Conservation (phyloP, 2,113 vertebrate genomes). For the Vimba vimba region DNA sequence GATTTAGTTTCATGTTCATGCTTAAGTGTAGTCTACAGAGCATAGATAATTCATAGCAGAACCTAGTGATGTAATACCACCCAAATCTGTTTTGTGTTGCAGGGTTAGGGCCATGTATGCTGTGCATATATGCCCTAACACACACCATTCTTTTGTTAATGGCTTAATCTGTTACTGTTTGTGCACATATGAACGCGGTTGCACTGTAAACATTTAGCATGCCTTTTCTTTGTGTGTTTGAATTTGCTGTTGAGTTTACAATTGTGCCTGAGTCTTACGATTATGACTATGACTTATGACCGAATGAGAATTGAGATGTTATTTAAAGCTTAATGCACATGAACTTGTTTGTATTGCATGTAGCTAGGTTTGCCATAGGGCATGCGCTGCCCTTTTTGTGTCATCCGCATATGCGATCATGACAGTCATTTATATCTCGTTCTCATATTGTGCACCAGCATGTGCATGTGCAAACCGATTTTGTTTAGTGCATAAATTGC, state of each 20-base stretch:
- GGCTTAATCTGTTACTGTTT: constrained; percentile 48
- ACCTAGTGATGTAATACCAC: constrained; percentile 57
- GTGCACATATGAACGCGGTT: constrained; percentile 2
- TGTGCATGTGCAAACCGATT: neutral
- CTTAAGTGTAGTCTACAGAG: constrained; percentile 48
- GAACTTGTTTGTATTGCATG: neutral
- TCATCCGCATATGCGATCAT: neutral
- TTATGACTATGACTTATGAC: constrained; percentile 2
- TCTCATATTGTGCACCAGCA: neutral
- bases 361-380: constrained; percentile 13
- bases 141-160: constrained; percentile 53
- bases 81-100: constrained; percentile 63
- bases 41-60: constrained; percentile 61
- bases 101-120: constrained; percentile 52
- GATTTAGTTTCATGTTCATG: constrained; percentile 43
- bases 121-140: constrained; percentile 51
- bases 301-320: neutral
- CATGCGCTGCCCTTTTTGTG: neutral
- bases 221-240: constrained; percentile 9
- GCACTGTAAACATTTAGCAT: constrained; percentile 24
- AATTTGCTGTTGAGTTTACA: constrained; percentile 5
- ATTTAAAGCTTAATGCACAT: constrained; percentile 37
- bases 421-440: neutral
- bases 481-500: neutral
- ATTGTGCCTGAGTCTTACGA: neutral